phyloP scores from a whole-genome alignment of 2,113 vertebrate genomes.

The Tylochromis polylepis region DNA sequence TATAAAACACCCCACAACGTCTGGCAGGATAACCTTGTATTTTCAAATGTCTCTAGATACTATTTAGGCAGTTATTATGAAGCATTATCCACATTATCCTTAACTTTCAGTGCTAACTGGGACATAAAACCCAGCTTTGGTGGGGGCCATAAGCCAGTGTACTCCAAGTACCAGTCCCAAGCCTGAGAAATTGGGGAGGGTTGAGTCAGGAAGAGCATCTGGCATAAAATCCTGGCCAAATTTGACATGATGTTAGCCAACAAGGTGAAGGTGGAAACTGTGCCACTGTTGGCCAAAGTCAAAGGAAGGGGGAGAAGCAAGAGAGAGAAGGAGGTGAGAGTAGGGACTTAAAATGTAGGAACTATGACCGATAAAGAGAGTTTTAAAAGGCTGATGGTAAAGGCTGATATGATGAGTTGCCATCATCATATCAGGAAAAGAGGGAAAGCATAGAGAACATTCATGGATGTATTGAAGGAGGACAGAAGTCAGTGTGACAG shows the following conservation, averaged over 20 bases:
- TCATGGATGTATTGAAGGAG: background rate
- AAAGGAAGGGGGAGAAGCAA: rapidly evolving
- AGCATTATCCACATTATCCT: background rate
- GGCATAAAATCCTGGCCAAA: background rate
- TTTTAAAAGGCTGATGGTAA: background rate
- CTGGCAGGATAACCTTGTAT: background rate
- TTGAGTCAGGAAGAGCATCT: background rate
- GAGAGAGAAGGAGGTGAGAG: too few species aligned
- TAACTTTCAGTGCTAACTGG: rapidly evolving
- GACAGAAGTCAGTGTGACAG: too few species aligned
- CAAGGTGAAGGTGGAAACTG: background rate
- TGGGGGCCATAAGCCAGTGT: background rate
- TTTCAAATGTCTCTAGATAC: background rate
- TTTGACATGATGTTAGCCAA: background rate
- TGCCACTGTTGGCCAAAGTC: background rate
- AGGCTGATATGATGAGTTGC: rapidly evolving
- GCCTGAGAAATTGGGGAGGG: background rate
- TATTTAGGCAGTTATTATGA: rapidly evolving
- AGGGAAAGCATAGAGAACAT: background rate
- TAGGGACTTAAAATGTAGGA: background rate
- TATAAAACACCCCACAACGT: background rate
- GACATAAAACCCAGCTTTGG: background rate
- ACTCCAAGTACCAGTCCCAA: background rate
- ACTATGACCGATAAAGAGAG: background rate
- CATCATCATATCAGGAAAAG: background rate